Conservation (phyloP, 2,888 invertebrate genomes). For the Palloptera scutellata region DNA sequence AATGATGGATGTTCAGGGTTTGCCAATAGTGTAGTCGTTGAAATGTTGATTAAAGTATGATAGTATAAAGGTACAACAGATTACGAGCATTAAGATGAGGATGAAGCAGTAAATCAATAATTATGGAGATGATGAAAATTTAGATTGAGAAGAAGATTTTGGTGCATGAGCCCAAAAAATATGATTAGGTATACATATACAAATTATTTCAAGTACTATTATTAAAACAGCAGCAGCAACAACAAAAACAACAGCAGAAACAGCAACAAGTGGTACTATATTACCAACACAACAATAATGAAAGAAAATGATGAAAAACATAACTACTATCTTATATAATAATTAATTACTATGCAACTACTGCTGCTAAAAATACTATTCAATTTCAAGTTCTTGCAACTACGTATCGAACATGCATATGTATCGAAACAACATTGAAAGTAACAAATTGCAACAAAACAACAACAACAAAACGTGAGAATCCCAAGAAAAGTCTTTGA, state of each 20-base stretch:
- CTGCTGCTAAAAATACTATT: not conserved
- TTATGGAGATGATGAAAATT: constrained; percentile 11
- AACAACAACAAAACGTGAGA: too few relatives aligned
- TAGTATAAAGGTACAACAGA: not conserved
- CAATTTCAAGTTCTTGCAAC: not conserved
- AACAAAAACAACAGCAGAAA: constrained; percentile 23
- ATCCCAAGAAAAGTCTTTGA: too few relatives aligned
- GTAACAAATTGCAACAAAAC: not conserved
- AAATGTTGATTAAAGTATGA: constrained; percentile 1
- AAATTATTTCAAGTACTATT: too few relatives aligned
- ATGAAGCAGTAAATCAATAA: constrained; percentile 10
- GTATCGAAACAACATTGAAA: not conserved
- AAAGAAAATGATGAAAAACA: constrained; percentile 4
- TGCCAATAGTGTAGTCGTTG: constrained; percentile 66
- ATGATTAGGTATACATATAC: too few relatives aligned
- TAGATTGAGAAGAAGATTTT: constrained; percentile 5
- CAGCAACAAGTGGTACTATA: constrained; percentile 31
- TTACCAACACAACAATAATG: constrained; percentile 34
- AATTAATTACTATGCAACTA: too few relatives aligned
- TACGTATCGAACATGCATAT: not conserved
- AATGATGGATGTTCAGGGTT: constrained; percentile 74
- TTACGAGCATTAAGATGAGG: constrained; percentile 10
- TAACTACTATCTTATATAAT: too few relatives aligned
- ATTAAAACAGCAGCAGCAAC: not conserved
- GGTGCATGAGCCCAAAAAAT: not conserved